These are phyloP conservation scores for Lasioglossum leucozonium DNA, from an alignment of 2,888 invertebrate species.

Conservation along the genomic window DNA sequence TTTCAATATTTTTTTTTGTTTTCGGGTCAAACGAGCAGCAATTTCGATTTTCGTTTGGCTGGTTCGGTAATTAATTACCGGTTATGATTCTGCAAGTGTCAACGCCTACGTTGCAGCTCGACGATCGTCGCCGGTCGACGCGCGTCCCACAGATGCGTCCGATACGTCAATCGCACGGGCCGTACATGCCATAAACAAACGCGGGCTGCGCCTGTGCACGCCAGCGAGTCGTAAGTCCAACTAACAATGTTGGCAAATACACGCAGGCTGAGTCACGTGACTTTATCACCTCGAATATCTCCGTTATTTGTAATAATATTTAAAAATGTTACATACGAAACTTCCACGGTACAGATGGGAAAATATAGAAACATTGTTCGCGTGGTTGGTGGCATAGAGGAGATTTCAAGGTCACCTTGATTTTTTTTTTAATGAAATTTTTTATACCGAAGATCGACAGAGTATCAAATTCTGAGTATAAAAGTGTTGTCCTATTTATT, in stretches of 20 bases:
- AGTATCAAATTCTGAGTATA: too few species aligned
- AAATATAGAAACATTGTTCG: too few species aligned
- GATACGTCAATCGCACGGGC: slow-evolving; percentile 60
- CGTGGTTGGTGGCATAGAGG: too few species aligned
- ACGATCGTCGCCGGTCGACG: slow-evolving; percentile 35
- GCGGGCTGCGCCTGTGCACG: slow-evolving; percentile 17
- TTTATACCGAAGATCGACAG: too few species aligned
- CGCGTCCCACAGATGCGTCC: slow-evolving; percentile 50
- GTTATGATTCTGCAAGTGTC: slow-evolving; percentile 62
- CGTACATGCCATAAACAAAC: slow-evolving; percentile 52
- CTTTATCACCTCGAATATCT: too few species aligned
- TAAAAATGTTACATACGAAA: too few species aligned
- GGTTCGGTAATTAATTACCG: slow-evolving; percentile 68
- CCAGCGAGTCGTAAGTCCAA: slow-evolving; percentile 1
- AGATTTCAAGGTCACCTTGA: too few species aligned
- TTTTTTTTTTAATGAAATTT: too few species aligned
- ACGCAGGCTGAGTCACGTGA: too few species aligned
- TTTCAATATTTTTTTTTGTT: not conserved
- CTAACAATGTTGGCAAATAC: not conserved
- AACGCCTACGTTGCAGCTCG: slow-evolving; percentile 50
- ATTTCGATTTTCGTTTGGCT: slow-evolving; percentile 29
- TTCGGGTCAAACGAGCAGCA: not conserved
- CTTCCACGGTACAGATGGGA: too few species aligned
- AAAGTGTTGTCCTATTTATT: too few species aligned
- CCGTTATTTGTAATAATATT: too few species aligned